These are phyloP conservation scores for Ceyx cyanopectus DNA, from an alignment of 2,113 vertebrate species.

Conservation along the genomic window DNA sequence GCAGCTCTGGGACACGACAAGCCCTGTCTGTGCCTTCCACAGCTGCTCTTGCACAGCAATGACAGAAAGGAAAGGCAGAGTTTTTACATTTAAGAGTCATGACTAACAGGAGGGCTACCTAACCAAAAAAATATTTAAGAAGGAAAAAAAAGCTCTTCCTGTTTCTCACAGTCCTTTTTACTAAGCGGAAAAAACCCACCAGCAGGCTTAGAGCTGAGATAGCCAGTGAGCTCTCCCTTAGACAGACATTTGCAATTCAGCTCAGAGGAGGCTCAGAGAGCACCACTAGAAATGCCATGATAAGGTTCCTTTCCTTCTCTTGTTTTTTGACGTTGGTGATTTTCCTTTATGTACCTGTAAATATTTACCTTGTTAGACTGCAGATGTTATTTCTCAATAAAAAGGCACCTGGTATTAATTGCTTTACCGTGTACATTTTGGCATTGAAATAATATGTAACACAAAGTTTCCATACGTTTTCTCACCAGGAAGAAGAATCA, in stretches of 20 bases:
- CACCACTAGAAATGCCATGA: not conserved
- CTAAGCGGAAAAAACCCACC: not conserved
- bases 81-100: not conserved
- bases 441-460: not conserved
- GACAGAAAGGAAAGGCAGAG: not conserved
- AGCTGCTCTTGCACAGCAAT: not conserved
- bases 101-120: not conserved
- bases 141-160: not conserved
- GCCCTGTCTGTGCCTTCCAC: not conserved
- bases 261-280: not conserved
- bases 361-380: not conserved
- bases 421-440: not conserved
- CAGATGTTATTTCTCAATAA: not conserved
- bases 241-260: not conserved
- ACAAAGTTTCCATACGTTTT: not conserved
- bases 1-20: not conserved
- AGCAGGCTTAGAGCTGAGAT: not conserved
- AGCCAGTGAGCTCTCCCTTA: not conserved
- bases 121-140: not conserved
- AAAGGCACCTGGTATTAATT: not conserved
- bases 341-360: not conserved
- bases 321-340: not conserved
- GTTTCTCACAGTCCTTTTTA: not conserved
- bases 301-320: not conserved
- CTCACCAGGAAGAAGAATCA: not conserved